Percentiles rank a stretch among this genome's conserved stretches.
phyloP scores from a whole-genome alignment of 1,140 invertebrate genomes.

The Dreissena rostriformis region DNA sequence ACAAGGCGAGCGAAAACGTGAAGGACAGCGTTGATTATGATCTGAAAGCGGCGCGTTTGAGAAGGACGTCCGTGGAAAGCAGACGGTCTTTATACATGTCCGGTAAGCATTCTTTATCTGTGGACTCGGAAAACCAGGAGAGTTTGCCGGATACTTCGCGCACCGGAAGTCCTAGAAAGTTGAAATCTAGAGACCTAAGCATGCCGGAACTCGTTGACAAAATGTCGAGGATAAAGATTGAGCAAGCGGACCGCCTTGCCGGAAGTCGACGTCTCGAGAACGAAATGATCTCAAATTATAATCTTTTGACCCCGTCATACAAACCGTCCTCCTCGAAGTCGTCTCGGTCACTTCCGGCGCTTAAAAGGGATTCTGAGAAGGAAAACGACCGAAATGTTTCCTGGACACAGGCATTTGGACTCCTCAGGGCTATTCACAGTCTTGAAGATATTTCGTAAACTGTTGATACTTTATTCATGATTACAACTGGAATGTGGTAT shows the following conservation, averaged over 20 bases:
- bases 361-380: slow-evolving; percentile 38
- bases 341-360: slow-evolving; percentile 32
- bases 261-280: slow-evolving; percentile 37
- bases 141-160: neutral
- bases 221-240: slow-evolving; percentile 19
- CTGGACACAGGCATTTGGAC: slow-evolving; percentile 53
- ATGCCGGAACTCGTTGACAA: slow-evolving; percentile 39
- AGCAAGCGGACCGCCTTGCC: slow-evolving; percentile 37
- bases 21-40: neutral
- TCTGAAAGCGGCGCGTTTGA: neutral
- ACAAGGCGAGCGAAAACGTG: neutral
- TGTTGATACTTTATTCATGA: too few species aligned
- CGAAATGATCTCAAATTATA: slow-evolving; percentile 42
- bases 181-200: slow-evolving; percentile 34
- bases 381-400: slow-evolving; percentile 20
- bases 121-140: neutral
- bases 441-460: slow-evolving; percentile 14
- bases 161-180: slow-evolving; percentile 14
- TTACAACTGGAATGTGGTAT: too few species aligned
- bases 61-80: neutral
- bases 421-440: slow-evolving; percentile 43
- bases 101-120: slow-evolving; percentile 24
- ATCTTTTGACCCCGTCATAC: slow-evolving; percentile 23
- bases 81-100: neutral
- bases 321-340: slow-evolving; percentile 53